Evolutionary conservation across 92 coral and sea anemone species (phyloP), one percentile per base, ranked within the genome.

Genomic region (Phenganax stokvisi): DNA sequence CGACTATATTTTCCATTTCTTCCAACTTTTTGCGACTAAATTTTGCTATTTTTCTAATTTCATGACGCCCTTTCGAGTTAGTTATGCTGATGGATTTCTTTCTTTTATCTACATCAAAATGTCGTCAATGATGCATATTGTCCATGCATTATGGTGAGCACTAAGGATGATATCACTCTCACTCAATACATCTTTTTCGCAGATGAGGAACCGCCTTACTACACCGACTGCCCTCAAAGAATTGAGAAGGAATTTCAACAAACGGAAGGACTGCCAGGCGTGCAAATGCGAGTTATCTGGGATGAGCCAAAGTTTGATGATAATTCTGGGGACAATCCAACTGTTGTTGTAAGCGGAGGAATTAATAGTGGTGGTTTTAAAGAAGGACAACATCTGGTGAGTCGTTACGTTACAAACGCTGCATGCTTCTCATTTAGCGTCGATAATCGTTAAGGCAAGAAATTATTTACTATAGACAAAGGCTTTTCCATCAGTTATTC

Each of bases 151-250:
- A 37, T 5, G 47, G 5, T 17, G 68, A 62, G 27, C 29, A 62
- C 9, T 15, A 15, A 4, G 9, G 15, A 28, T 62, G 68, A 62
- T 62, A 28, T 62, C 25, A 15, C 25, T 7, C 37, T 64, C 47
- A 64, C 9, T 64, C 1, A 20, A 2, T 1, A 9, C 27, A 13
- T 20, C 31, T n/a, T 25, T 9, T 64, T 17, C 31, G 3, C 79
- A 92, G 97, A 92, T 80, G 85, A 85, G 10, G 97, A 91, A 71
- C 87, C 96, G 51, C 97, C 97, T 37, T 88, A 90, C 80, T 81
- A 72, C 58, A 86, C 89, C 47, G 81, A 90, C 57, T 92, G 97
- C 59, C 92, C 97, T 2, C 80, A 85, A 58, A 94, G 89, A 66
- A 87, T 84, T 12, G 25, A 64, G 3, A 57, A 72, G 10, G 96